Conservation (phyloP, 2,113 vertebrate genomes). For the Rhynchopsitta pachyrhyncha region DNA sequence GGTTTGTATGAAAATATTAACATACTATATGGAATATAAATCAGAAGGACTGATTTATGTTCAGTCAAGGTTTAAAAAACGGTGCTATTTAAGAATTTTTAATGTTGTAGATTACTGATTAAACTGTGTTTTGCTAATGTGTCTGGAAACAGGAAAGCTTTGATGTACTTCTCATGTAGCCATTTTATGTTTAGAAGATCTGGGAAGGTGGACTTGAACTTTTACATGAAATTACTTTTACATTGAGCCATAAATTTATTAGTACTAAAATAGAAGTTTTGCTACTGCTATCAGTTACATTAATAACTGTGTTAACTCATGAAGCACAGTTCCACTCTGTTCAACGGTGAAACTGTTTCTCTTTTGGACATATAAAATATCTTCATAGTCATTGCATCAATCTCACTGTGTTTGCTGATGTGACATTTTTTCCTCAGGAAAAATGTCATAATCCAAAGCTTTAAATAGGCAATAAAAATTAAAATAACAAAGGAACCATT, state of each 20-base stretch:
- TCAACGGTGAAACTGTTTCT: neutral
- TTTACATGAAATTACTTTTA: neutral
- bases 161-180: neutral
- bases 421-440: neutral
- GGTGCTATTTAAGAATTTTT: neutral
- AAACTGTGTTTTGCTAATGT: neutral
- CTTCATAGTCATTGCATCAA: neutral
- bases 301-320: neutral
- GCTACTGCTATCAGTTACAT: neutral
- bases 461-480: conserved; percentile 25
- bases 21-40: neutral
- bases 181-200: neutral
- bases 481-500: neutral
- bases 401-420: neutral
- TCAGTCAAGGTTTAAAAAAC: neutral
- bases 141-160: neutral
- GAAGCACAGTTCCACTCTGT: neutral
- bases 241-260: neutral
- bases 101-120: neutral
- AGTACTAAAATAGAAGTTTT: neutral
- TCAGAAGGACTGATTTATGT: neutral
- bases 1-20: neutral
- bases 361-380: neutral
- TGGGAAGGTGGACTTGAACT: neutral
- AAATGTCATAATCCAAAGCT: neutral